Conservation (phyloP, 1,140 invertebrate species). For the Macrocentrus cingulum region DNA sequence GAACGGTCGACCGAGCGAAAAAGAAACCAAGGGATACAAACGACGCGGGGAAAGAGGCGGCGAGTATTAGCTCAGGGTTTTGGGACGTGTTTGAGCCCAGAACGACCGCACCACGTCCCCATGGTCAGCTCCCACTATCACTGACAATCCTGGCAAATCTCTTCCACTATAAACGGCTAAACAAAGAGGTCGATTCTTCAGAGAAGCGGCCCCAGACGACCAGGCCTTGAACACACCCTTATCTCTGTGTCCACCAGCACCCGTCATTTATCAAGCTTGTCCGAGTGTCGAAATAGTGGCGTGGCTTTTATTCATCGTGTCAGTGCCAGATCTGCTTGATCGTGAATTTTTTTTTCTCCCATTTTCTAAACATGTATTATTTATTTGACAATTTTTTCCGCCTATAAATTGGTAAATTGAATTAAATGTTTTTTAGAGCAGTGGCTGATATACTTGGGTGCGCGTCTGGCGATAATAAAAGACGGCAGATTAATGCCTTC, state of each 20-base stretch:
- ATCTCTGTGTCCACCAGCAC: conserved; percentile 54
- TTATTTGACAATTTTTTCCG: conserved; percentile 10
- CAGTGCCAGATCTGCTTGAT: too few relatives aligned
- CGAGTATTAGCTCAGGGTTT: conserved; percentile 14
- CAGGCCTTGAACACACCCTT: conserved; percentile 39
- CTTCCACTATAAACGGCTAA: conserved; percentile 60
- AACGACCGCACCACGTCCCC: conserved; percentile 13
- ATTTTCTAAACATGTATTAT: not conserved
- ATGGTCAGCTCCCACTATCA: conserved; percentile 39
- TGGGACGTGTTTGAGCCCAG: conserved; percentile 8
- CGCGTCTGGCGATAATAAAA: conserved; percentile 51
- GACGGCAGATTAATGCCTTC: conserved; percentile 58
- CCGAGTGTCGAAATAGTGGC: not conserved
- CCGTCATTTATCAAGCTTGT: conserved; percentile 55
- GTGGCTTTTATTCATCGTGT: not conserved
- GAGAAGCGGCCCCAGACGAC: conserved; percentile 32
- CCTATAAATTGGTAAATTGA: too few relatives aligned
- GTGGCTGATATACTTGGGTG: too few relatives aligned
- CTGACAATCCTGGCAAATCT: conserved; percentile 56
- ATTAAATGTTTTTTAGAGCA: too few relatives aligned
- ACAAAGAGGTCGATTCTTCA: conserved; percentile 60
- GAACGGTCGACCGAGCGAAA: conserved; percentile 20
- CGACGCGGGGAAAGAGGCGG: conserved; percentile 8
- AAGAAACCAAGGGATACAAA: conserved; percentile 9
- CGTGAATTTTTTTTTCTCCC: conserved; percentile 3